These are phyloP conservation scores for Sinocyclocheilus anshuiensis DNA, from an alignment of 2,113 vertebrate species.

Conservation along the genomic window DNA sequence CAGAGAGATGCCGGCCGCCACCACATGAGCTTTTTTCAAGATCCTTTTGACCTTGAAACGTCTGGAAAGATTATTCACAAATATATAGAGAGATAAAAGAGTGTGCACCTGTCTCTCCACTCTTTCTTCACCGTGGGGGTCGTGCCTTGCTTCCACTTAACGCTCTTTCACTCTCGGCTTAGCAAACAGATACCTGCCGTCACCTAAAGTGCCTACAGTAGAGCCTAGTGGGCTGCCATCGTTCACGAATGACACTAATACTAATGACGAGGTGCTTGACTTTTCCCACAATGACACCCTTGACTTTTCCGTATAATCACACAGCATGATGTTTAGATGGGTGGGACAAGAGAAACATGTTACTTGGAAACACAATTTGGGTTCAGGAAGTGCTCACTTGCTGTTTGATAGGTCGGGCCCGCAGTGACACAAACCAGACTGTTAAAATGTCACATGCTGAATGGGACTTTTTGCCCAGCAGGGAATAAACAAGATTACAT, in stretches of 20 bases:
- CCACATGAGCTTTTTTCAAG: background rate
- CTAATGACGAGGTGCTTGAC: slow-evolving; percentile 51
- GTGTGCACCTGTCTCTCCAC: slow-evolving; percentile 13
- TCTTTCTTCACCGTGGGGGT: slow-evolving; percentile 31
- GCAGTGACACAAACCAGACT: slow-evolving; percentile 60
- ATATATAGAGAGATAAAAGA: slow-evolving; percentile 29
- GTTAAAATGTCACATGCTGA: slow-evolving; percentile 58
- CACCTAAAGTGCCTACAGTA: slow-evolving; percentile 17
- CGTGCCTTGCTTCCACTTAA: background rate
- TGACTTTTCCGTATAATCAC: slow-evolving; percentile 32
- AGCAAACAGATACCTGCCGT: slow-evolving; percentile 43
- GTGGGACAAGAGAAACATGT: background rate
- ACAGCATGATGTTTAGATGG: slow-evolving; percentile 5
- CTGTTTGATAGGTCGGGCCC: slow-evolving; percentile 62
- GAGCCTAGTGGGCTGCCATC: slow-evolving; percentile 6
- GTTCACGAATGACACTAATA: slow-evolving; percentile 45
- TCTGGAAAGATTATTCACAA: background rate
- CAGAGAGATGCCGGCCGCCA: background rate
- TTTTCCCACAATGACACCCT: slow-evolving; percentile 24
- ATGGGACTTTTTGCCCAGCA: background rate
- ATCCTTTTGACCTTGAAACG: slow-evolving; percentile 34
- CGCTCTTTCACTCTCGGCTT: slow-evolving; percentile 12
- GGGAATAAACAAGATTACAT: background rate
- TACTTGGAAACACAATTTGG: slow-evolving; percentile 22
- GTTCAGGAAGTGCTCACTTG: slow-evolving; percentile 50